Base-by-base conservation (phyloP, 2,888 invertebrate genomes). In the Linyphia triangularis region DNA sequence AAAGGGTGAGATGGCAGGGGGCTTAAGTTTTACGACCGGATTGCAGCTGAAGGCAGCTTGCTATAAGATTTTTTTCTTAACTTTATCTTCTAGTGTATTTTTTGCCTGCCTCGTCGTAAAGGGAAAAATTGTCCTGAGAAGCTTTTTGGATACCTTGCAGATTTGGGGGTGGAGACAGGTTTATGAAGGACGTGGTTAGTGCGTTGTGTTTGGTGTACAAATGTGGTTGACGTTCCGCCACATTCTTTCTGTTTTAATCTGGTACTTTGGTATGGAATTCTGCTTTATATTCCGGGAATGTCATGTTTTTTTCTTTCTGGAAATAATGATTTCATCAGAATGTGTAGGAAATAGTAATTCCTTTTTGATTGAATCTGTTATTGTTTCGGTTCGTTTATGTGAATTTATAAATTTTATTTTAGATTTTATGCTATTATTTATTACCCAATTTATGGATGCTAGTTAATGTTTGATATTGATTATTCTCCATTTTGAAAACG, bases 11-110 rank as follows among this genome's bases (percentile, higher is more conserved):
- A 37, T 33, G 33, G 13, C 22, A 10, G 43, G 57, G 33, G 33
- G 22, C 51, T 65, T 65, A 19, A 65, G 24, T 33, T 81, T 81
- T 81, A 81, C 40, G 82, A 19, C 70, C 82, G 43, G 51, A 72
- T 43, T 24, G 57, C 16, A 28, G 73, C 43, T 73, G 51, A 26
- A 51, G 40, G 57, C 26, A 59, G 77, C 40, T 16, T 13, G 63
- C 30, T 57, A 30, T 57, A 22, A 16, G 72, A 28, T 72, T 43
- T 57, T 43, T 33, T 37, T 24, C 30, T 30, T 73, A 37, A 24
- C 33, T 61, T 37, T 51, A 24, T 73, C 26, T 61, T 16, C 19
- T 19, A 30, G 28, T 10, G n/a, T 16, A 28, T 30, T 73, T 59
- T 73, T 51, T 57, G 24, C 57, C 73, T 33, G 51, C 9, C 28